Evolutionary conservation across 1,140 invertebrate genomes (phyloP).

Genomic region (Sarcophaga peregrina): DNA sequence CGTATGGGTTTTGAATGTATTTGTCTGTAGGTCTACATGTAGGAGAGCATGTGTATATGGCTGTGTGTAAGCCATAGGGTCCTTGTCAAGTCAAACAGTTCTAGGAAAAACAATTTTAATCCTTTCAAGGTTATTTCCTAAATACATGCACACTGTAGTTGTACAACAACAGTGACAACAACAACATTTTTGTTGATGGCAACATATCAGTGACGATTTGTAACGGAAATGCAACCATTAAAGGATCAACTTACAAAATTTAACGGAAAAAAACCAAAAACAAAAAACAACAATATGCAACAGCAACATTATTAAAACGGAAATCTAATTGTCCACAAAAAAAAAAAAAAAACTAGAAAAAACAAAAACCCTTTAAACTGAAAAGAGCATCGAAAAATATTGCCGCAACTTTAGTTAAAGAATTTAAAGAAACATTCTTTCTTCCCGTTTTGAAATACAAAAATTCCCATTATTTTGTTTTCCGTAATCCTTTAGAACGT

Average conservation of each 20-base stretch:
- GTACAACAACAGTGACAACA: neutral
- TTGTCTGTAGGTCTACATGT: no score
- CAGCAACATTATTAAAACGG: neutral
- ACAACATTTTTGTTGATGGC: neutral
- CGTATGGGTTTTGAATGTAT: no score
- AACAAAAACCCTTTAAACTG: neutral
- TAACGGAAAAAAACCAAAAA: neutral
- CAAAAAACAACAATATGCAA: neutral
- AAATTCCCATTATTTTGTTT: neutral
- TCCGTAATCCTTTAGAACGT: no score
- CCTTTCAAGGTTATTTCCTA: slow-evolving; percentile 23
- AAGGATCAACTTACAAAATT: slow-evolving; percentile 27
- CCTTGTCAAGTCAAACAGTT: neutral
- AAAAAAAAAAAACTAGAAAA: neutral
- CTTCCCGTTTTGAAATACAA: neutral
- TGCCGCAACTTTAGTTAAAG: no score
- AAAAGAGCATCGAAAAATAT: no score
- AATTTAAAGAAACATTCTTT: no score
- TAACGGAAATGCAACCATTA: slow-evolving; percentile 36
- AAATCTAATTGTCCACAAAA: neutral
- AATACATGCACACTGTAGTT: neutral
- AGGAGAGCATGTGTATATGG: neutral
- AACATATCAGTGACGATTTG: slow-evolving; percentile 16
- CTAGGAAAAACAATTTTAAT: neutral
- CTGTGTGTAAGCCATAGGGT: neutral